A percentile compares a stretch with the other conserved stretches of the same genome.
Conservation (phyloP, 2,888 invertebrate genomes). For the Acrobasis consociella region DNA sequence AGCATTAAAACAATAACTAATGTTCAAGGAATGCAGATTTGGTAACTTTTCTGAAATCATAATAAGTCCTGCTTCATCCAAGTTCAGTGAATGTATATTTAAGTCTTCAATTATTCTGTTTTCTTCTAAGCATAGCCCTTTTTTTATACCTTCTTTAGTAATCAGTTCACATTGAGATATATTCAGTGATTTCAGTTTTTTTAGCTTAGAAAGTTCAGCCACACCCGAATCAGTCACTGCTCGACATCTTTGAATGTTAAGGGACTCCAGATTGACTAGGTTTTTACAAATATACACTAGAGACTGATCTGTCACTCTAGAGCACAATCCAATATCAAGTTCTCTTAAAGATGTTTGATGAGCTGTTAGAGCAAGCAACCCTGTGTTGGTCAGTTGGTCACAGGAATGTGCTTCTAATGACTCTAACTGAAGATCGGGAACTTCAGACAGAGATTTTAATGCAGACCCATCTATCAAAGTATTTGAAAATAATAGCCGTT, state of each 20-base stretch:
- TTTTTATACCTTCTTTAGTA: conserved; percentile 83
- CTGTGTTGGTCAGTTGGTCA: conserved; percentile 84
- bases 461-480: conserved; percentile 87
- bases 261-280: conserved; percentile 80
- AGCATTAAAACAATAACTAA: conserved; percentile 87
- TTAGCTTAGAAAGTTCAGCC: conserved; percentile 77
- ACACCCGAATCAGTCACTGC: conserved; percentile 85
- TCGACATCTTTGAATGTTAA: conserved; percentile 85
- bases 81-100: conserved; percentile 82
- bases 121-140: conserved; percentile 80
- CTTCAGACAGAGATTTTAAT: conserved; percentile 78
- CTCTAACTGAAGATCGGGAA: conserved; percentile 76
- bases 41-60: conserved; percentile 83
- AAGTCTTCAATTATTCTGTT: conserved; percentile 79
- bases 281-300: conserved; percentile 83
- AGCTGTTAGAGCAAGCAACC: conserved; percentile 78
- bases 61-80: conserved; percentile 84
- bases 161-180: conserved; percentile 87
- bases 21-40: conserved; percentile 82
- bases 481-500: conserved; percentile 84
- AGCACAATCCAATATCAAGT: conserved; percentile 85
- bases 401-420: conserved; percentile 81
- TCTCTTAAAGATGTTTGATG: conserved; percentile 80
- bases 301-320: conserved; percentile 85
- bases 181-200: conserved; percentile 82